Percentiles rank a stretch among this genome's conserved stretches.
Conservation (phyloP, 2,113 vertebrate genomes). For the Quiscalus mexicanus region DNA sequence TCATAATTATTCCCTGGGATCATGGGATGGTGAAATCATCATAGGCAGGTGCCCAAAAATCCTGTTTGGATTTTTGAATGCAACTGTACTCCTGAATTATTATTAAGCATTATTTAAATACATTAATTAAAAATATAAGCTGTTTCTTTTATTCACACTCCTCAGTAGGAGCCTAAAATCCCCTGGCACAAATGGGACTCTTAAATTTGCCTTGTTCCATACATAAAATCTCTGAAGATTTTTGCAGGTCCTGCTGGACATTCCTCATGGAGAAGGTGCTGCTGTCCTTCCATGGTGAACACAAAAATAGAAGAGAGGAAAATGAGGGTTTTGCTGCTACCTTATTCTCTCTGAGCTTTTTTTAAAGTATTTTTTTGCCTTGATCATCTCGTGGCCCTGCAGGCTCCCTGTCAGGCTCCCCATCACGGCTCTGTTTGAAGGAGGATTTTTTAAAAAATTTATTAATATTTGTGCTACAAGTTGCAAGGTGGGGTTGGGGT, state of each 20-base stretch:
- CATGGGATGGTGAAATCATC: background rate
- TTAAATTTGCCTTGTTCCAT: background rate
- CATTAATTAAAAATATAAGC: background rate
- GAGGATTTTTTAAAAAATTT: background rate
- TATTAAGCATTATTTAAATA: background rate
- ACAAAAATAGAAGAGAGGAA: background rate
- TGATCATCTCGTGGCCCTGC: background rate
- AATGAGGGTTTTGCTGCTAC: background rate
- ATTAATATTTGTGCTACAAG: background rate
- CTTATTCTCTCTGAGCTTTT: background rate
- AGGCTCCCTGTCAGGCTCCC: background rate
- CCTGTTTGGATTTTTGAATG: background rate
- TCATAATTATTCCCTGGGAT: background rate
- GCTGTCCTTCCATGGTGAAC: background rate
- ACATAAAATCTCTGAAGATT: background rate
- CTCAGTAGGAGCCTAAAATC: background rate
- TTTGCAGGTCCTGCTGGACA: background rate
- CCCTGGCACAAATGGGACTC: background rate
- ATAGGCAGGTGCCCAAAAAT: background rate
- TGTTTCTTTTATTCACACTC: background rate
- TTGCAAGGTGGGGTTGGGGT: background rate
- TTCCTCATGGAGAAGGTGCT: background rate
- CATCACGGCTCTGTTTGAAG: background rate
- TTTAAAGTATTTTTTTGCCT: background rate
- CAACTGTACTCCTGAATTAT: background rate